phyloP scores from a whole-genome alignment of 2,797 vertebrate genomes.

The Schizopygopsis malacanthus region DNA sequence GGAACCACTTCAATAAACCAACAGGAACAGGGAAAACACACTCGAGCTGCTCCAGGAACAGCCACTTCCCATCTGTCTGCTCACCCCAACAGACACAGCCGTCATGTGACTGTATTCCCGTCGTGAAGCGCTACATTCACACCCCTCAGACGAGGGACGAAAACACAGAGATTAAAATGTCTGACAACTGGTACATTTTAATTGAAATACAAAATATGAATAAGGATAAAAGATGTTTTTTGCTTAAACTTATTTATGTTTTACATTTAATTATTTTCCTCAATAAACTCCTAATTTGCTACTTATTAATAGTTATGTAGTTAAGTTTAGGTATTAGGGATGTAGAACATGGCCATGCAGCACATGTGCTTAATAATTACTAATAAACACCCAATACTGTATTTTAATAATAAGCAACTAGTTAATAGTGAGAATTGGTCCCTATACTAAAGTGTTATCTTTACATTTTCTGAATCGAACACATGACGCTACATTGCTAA shows the following conservation, averaged over 20 bases:
- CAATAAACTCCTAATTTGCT: background rate
- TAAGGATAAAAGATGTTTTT: background rate
- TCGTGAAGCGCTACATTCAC: conserved; percentile 10
- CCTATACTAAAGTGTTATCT: background rate
- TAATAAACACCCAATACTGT: background rate
- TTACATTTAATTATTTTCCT: background rate
- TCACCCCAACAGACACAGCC: conserved; percentile 36
- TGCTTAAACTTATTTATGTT: background rate
- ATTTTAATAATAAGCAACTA: background rate
- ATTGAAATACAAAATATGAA: background rate
- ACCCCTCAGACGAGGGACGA: background rate
- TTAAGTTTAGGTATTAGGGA: background rate
- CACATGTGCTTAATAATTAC: background rate
- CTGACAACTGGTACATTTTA: background rate
- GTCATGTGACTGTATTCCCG: conserved; percentile 7
- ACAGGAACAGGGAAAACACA: conserved; percentile 46
- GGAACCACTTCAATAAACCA: conserved; percentile 46
- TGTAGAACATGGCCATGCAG: background rate
- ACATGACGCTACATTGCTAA: background rate
- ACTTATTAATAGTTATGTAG: background rate
- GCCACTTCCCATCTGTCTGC: conserved; percentile 41
- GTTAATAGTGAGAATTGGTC: background rate
- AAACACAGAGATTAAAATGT: conserved; percentile 1
- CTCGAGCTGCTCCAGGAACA: conserved; percentile 47
- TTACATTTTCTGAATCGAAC: background rate